Percentiles rank a stretch among this genome's conserved stretches.
These are phyloP conservation scores for Phacellophora camtschatica DNA, from an alignment of 30 jellyfish, hydroid and myxozoan species.

Conservation along the genomic window DNA sequence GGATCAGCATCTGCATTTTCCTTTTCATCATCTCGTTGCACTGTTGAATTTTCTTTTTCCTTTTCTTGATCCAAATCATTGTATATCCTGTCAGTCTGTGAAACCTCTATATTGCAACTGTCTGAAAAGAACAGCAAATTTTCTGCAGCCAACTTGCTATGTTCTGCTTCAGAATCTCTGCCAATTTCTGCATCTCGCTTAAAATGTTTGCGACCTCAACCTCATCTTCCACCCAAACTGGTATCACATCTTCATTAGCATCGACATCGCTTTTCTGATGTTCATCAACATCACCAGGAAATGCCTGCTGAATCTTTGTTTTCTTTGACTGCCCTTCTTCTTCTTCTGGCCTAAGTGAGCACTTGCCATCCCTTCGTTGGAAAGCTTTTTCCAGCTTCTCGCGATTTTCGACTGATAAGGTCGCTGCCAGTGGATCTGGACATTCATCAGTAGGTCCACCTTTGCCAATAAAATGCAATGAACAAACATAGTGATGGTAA, in stretches of 20 bases:
- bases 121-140: neutral
- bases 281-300: neutral
- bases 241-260: neutral
- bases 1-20: too few species aligned
- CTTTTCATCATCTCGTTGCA: neutral
- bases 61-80: neutral
- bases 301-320: neutral
- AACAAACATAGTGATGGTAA: constrained; percentile 26
- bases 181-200: neutral
- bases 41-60: neutral
- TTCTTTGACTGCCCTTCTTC: neutral
- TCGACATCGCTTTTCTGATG: neutral
- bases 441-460: constrained; percentile 15
- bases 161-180: neutral
- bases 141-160: neutral
- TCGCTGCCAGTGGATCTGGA: constrained; percentile 22
- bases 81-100: neutral
- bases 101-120: neutral
- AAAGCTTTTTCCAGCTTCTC: constrained; percentile 10
- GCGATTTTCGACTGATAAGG: neutral
- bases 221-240: neutral
- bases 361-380: constrained; percentile 27
- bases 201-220: neutral
- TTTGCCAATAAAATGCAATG: constrained; percentile 24
- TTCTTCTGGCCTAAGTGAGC: constrained; percentile 10